Evolutionary conservation across 1,140 invertebrate genomes (phyloP), one percentile per base, ranked within the genome.

Genomic region (Hylyphantes graminicola): DNA sequence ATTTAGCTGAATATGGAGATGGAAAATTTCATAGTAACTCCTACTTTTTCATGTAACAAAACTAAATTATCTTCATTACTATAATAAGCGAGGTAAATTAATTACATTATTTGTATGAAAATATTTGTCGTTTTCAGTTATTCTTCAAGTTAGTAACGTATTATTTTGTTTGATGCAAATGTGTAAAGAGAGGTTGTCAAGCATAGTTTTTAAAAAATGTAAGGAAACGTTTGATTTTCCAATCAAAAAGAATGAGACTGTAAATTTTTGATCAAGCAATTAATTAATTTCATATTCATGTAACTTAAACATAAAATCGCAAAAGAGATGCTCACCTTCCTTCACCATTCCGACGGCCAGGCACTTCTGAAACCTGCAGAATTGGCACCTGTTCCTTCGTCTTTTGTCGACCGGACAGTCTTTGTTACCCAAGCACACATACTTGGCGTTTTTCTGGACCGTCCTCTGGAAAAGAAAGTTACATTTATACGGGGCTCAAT

Each of bases 351-450:
- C 98, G 19, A 99, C 98, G 51, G 93, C 93, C 55, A 99, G 91
- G 91, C 98, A 99, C 92, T 99, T 99, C 90, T 99, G 97, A 90
- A 98, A 99, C 87, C 98, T 93, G 90, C 98, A 99, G 90, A 98
- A 99, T 90, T 99, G 98, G 88, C 98, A 99, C 83, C 97, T 92
- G 90, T 99, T 99, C 87, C 98, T 91, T 87, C 98, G 92, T 87
- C 98, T 90, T 89, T 99, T 99, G 90, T 99, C 98, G n/a, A 99
- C 98, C 0, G 97, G 97, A 89, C 98, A 99, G 77, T 96, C 95
- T 90, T 98, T 97, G 89, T 98, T 97, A 0, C 97, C 97, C 86
- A 99, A 91, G 89, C 98, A 99, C 9, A 99, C 97, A 89, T 99
- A 99, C 90, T 99, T 99, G 9, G 97, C 96, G 68, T 97, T 96